These are phyloP conservation scores for Recurvirostra avosetta DNA, from an alignment of 2,113 vertebrate genomes.

Conservation along the genomic window DNA sequence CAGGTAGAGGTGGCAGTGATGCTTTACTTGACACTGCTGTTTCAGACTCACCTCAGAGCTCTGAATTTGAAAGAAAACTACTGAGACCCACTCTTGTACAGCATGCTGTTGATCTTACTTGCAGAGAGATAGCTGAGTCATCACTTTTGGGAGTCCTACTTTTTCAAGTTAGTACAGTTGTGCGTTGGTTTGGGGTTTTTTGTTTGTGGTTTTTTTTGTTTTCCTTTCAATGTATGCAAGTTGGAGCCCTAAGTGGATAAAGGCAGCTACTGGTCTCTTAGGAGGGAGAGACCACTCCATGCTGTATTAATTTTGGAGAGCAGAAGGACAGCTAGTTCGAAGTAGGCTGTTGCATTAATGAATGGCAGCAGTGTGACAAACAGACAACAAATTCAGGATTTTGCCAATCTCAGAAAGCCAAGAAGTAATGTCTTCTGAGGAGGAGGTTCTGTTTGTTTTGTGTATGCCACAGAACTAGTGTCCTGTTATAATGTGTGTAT, in stretches of 20 bases:
- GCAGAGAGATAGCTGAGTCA: not conserved
- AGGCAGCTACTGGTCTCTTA: not conserved
- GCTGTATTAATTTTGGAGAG: not conserved
- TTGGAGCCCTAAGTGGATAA: not conserved
- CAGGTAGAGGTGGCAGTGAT: not conserved
- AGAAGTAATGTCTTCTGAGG: not conserved
- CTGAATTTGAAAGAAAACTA: not conserved
- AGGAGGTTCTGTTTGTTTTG: not conserved
- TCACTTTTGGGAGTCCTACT: not conserved
- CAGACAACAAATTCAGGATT: not conserved
- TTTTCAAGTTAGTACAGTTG: not conserved
- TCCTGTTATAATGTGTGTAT: not conserved
- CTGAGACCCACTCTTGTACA: too few relatives aligned
- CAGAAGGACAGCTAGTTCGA: not conserved
- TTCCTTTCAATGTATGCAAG: not conserved
- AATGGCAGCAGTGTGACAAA: not conserved
- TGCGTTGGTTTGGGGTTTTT: not conserved
- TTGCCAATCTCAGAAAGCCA: not conserved
- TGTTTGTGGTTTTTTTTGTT: not conserved
- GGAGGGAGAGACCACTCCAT: not conserved
- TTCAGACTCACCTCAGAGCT: not conserved
- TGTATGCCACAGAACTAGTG: not conserved
- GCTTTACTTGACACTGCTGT: not conserved
- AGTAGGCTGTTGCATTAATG: not conserved
- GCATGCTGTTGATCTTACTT: accelerated